Conservation (phyloP, 2,797 vertebrate genomes). For the Podarcis lilfordi region DNA sequence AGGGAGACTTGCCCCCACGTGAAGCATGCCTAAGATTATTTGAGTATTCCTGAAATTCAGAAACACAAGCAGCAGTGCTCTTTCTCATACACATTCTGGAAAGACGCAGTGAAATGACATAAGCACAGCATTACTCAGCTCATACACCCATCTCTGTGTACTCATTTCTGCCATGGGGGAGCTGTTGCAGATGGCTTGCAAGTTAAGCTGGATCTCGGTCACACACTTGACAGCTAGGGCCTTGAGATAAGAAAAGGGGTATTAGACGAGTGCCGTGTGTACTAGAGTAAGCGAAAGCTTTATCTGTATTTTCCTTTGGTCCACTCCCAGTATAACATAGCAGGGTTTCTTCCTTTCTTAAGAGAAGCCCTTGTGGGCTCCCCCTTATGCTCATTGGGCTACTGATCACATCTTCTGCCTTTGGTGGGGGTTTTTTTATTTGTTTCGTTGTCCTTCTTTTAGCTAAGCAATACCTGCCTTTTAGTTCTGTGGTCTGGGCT, state of each 20-base stretch:
- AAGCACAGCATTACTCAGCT: background rate
- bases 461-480: background rate
- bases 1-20: background rate
- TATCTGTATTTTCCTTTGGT: background rate
- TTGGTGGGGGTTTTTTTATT: background rate
- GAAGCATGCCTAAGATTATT: background rate
- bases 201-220: background rate
- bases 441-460: background rate
- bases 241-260: background rate
- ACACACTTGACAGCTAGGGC: background rate
- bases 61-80: background rate
- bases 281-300: background rate
- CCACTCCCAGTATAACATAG: background rate
- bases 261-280: background rate
- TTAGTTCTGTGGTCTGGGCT: background rate
- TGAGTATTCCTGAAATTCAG: background rate
- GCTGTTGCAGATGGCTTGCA: background rate
- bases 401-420: background rate
- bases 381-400: background rate
- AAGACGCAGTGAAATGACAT: background rate
- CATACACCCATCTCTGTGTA: background rate
- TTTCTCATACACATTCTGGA: background rate
- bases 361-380: background rate
- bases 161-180: background rate
- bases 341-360: background rate